phyloP scores from a whole-genome alignment of 2,888 invertebrate genomes.

The Calameuta pallipes region DNA sequence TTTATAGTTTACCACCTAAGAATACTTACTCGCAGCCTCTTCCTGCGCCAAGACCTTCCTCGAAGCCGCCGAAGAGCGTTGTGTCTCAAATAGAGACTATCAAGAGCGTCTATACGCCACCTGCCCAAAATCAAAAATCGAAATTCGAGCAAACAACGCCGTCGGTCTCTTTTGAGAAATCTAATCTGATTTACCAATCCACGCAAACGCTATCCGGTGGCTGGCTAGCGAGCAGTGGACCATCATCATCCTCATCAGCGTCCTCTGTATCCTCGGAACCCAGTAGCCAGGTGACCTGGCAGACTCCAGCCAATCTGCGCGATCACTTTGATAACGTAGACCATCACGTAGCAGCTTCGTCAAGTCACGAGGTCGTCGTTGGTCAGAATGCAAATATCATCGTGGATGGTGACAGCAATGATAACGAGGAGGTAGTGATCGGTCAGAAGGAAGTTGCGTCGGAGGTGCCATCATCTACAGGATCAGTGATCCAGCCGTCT shows the following conservation, averaged over 20 bases:
- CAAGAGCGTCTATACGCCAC: slow-evolving; percentile 33
- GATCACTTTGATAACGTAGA: slow-evolving; percentile 28
- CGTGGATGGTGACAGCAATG: slow-evolving; percentile 48
- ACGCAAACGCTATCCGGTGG: slow-evolving; percentile 55
- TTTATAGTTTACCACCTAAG: slow-evolving; percentile 31
- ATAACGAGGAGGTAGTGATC: slow-evolving; percentile 48
- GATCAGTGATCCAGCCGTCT: slow-evolving; percentile 5
- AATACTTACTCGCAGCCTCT: slow-evolving; percentile 29
- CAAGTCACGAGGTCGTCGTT: slow-evolving; percentile 49
- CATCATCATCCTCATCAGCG: slow-evolving; percentile 23
- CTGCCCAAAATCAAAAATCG: slow-evolving; percentile 27
- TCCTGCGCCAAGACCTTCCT: slow-evolving; percentile 19
- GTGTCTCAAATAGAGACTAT: slow-evolving; percentile 41
- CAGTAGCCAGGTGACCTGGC: slow-evolving; percentile 51
- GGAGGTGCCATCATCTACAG: slow-evolving; percentile 21
- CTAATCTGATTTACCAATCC: slow-evolving; percentile 75
- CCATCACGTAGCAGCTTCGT: slow-evolving; percentile 43
- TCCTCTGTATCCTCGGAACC: slow-evolving; percentile 17
- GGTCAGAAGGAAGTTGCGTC: slow-evolving; percentile 44
- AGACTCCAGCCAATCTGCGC: slow-evolving; percentile 37
- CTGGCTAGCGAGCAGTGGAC: slow-evolving; percentile 39
- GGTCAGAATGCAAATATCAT: slow-evolving; percentile 53
- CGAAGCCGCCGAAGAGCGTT: slow-evolving; percentile 13
- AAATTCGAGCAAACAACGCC: slow-evolving; percentile 43
- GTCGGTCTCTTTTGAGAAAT: slow-evolving; percentile 71